phyloP scores from a whole-genome alignment of 2,797 vertebrate genomes.

The Astyanax mexicanus region DNA sequence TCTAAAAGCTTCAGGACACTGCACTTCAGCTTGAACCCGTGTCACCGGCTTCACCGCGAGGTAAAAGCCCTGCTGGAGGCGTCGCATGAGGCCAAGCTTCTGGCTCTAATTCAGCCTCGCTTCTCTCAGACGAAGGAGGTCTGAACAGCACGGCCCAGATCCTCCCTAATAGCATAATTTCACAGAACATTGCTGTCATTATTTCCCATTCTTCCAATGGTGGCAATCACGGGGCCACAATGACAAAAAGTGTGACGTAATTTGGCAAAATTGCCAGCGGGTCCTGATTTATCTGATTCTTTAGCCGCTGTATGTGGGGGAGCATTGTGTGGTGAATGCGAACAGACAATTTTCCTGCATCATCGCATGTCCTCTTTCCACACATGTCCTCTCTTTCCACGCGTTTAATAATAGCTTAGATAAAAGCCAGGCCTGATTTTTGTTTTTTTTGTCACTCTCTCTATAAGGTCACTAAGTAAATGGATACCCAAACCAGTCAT shows the following conservation, averaged over 20 bases:
- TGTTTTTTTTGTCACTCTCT: too few species aligned
- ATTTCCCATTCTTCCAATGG: conserved; percentile 70
- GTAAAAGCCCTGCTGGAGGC: conserved; percentile 30
- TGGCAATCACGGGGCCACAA: conserved; percentile 66
- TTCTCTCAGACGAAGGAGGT: conserved; percentile 53
- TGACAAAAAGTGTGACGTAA: conserved; percentile 61
- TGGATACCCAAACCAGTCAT: conserved; percentile 46
- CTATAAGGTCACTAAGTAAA: conserved; percentile 44
- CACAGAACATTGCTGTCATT: conserved; percentile 76
- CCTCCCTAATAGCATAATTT: conserved; percentile 69
- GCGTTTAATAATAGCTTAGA: conserved; percentile 40
- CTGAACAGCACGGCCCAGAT: conserved; percentile 57
- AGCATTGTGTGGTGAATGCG: conserved; percentile 16
- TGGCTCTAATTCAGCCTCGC: neutral
- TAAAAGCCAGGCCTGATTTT: conserved; percentile 12
- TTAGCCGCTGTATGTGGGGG: conserved; percentile 9
- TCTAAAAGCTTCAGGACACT: conserved; percentile 14
- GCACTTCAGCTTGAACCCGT: conserved; percentile 37
- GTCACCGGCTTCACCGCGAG: conserved; percentile 36
- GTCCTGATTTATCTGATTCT: conserved; percentile 27
- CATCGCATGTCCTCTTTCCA: too few species aligned
- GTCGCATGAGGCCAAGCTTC: conserved; percentile 13
- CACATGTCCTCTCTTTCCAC: conserved; percentile 41
- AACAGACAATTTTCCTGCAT: conserved; percentile 27
- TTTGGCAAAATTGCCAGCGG: conserved; percentile 60